A percentile compares a stretch with the other conserved stretches of the same genome.
These are phyloP conservation scores for Grantiella picta DNA, from an alignment of 2,113 vertebrate species.

Conservation along the genomic window DNA sequence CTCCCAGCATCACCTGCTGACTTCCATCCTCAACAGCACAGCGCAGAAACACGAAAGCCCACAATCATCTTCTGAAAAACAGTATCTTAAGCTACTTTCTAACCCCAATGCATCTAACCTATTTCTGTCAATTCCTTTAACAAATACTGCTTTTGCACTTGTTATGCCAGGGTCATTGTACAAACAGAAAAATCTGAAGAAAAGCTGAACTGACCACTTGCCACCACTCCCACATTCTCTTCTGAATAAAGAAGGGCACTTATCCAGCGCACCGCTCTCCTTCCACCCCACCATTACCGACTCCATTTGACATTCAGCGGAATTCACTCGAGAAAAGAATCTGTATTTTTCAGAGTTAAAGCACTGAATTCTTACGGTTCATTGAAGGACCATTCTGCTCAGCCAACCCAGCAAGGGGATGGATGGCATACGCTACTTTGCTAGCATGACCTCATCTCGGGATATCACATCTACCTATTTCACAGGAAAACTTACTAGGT, in stretches of 20 bases:
- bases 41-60: not conserved
- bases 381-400: not conserved
- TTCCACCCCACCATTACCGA: not conserved
- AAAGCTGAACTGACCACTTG: not conserved
- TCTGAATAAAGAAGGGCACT: not conserved
- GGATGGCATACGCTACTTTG: not conserved
- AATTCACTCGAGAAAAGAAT: not conserved
- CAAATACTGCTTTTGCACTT: not conserved
- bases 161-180: not conserved
- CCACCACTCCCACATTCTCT: conserved; percentile 20
- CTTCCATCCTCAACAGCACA: not conserved
- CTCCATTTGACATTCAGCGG: not conserved
- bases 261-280: not conserved
- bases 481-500: not conserved
- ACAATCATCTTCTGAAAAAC: not conserved
- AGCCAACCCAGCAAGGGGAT: not conserved
- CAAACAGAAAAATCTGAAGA: not conserved
- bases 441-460: not conserved
- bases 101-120: not conserved
- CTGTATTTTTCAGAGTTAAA: not conserved
- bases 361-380: not conserved
- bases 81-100: not conserved
- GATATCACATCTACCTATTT: not conserved
- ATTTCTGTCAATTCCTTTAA: not conserved
- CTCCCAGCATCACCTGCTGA: not conserved